Conservation (phyloP, 2,888 invertebrate genomes). For the Strigamia maritima region DNA sequence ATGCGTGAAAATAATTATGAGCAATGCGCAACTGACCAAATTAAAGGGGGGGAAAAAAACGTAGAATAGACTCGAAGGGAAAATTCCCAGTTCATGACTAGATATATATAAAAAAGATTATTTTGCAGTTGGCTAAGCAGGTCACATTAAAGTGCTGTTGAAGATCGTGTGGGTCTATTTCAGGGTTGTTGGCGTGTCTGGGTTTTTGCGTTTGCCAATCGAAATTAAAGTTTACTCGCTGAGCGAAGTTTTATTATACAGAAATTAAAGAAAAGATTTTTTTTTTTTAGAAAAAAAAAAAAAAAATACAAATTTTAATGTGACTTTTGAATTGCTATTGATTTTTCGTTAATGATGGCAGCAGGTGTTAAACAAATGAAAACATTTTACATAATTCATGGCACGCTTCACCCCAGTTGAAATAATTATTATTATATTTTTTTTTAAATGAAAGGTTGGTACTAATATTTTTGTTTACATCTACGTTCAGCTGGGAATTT, state of each 20-base stretch:
- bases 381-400: slow-evolving; percentile 20
- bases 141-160: neutral
- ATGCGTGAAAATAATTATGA: neutral
- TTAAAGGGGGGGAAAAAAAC: neutral
- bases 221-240: neutral
- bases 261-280: neutral
- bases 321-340: neutral
- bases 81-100: slow-evolving; percentile 11
- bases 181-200: slow-evolving; percentile 16
- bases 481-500: neutral
- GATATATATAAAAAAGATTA: slow-evolving; percentile 1
- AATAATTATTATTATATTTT: slow-evolving; percentile 12
- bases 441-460: neutral
- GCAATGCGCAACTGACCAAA: neutral
- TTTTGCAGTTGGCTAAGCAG: slow-evolving; percentile 9
- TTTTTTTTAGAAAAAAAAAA: neutral
- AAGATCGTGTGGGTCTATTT: slow-evolving; percentile 1
- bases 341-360: neutral
- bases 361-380: slow-evolving; percentile 14
- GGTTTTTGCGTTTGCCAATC: neutral
- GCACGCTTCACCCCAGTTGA: neutral
- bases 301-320: neutral
- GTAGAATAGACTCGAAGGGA: neutral
- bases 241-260: neutral
- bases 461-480: neutral